These are phyloP conservation scores for Parazoanthus darwini DNA, from an alignment of 92 coral and sea anemone genomes.

Conservation along the genomic window DNA sequence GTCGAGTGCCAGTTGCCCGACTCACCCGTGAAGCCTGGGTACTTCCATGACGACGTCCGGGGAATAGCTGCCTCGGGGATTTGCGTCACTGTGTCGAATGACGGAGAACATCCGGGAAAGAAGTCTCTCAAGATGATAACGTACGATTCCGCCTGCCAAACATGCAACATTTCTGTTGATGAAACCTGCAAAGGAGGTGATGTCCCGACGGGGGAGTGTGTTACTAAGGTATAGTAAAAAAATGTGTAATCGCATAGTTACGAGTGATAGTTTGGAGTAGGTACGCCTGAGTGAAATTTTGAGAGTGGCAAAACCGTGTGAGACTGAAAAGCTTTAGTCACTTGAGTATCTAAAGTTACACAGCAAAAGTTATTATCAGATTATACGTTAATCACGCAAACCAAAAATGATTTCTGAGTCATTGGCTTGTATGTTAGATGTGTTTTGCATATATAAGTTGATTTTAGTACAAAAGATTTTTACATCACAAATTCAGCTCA, in stretches of 20 bases:
- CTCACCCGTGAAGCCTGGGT: conserved; percentile 36
- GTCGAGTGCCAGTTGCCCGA: conserved; percentile 31
- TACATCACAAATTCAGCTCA: no score
- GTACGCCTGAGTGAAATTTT: no score
- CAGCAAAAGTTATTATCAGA: no score
- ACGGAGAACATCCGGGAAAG: conserved; percentile 36
- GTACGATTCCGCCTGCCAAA: conserved; percentile 37
- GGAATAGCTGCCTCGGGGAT: conserved; percentile 26
- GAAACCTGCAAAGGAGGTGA: conserved; percentile 3
- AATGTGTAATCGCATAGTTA: neutral
- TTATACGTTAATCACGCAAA: no score
- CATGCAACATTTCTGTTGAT: conserved; percentile 23
- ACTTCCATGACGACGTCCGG: conserved; percentile 14
- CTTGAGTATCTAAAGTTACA: no score
- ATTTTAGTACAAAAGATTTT: no score
- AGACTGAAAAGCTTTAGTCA: no score
- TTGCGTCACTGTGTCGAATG: conserved; percentile 36
- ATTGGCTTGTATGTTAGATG: no score
- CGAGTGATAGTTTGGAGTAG: no score
- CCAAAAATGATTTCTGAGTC: no score
- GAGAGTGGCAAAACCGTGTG: no score
- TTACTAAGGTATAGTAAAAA: conserved; percentile 11
- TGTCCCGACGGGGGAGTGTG: conserved; percentile 20
- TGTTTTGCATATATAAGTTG: no score
- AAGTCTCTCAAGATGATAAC: conserved; percentile 34